These are phyloP conservation scores for Lepidostoma basale DNA, from an alignment of 1,140 invertebrate species.

Conservation along the genomic window DNA sequence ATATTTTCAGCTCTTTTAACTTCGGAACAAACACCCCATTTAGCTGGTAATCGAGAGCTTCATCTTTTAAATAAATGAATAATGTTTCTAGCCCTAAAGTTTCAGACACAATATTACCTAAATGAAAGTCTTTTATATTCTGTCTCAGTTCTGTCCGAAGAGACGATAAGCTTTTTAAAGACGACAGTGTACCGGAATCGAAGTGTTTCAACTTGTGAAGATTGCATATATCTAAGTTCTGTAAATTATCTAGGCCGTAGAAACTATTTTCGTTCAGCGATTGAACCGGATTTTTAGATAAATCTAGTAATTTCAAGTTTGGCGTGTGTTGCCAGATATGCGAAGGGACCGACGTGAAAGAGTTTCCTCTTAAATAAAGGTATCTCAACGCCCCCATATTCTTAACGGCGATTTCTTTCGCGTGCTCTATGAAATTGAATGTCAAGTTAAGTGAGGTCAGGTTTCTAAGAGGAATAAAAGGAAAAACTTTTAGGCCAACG, in stretches of 20 bases:
- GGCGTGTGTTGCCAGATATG: conserved; percentile 65
- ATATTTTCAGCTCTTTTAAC: conserved; percentile 79
- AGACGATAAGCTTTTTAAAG: conserved; percentile 66
- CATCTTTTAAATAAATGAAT: conserved; percentile 74
- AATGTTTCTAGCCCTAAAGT: conserved; percentile 67
- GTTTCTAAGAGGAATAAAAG: conserved; percentile 73
- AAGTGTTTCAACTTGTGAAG: conserved; percentile 67
- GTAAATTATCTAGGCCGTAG: conserved; percentile 61
- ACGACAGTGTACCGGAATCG: conserved; percentile 68
- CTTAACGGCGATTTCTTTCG: conserved; percentile 68
- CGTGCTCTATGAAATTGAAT: conserved; percentile 69
- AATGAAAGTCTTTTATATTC: conserved; percentile 66
- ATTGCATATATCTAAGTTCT: conserved; percentile 62
- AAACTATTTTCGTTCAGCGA: conserved; percentile 60
- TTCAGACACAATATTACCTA: conserved; percentile 65
- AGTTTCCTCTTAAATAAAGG: conserved; percentile 71
- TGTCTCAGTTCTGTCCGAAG: conserved; percentile 71
- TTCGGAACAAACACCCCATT: conserved; percentile 72
- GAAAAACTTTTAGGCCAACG: conserved; percentile 75
- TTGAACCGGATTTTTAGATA: conserved; percentile 71
- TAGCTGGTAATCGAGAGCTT: conserved; percentile 72
- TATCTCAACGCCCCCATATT: conserved; percentile 67
- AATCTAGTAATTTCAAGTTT: conserved; percentile 66
- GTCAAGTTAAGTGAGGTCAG: conserved; percentile 78
- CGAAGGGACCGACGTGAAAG: conserved; percentile 67